These are phyloP conservation scores for Lagria hirta DNA, from an alignment of 2,888 invertebrate genomes.

Conservation along the genomic window DNA sequence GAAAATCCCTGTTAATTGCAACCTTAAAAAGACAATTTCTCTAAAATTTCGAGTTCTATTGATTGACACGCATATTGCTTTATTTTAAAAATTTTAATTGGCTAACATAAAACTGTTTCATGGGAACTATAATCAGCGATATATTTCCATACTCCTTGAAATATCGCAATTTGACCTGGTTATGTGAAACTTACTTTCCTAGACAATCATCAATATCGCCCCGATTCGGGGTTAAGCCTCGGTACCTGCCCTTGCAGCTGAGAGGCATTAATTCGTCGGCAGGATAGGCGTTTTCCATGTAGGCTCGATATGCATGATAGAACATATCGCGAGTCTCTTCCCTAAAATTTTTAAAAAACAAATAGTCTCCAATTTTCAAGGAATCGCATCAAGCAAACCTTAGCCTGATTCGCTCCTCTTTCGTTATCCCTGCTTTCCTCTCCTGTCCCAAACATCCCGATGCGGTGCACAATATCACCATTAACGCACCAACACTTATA, in stretches of 20 bases:
- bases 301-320: conserved; percentile 92
- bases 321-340: conserved; percentile 94
- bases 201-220: conserved; percentile 96
- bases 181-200: conserved; percentile 90
- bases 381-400: conserved; percentile 25
- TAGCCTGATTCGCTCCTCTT: conserved; percentile 30
- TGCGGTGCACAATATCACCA: conserved; percentile 21
- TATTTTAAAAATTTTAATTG: too few relatives aligned
- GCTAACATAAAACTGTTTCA: too few relatives aligned
- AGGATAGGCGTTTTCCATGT: conserved; percentile 97
- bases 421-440: conserved; percentile 31
- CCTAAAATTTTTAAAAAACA: conserved; percentile 57
- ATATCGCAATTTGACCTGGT: too few relatives aligned
- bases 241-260: conserved; percentile 88
- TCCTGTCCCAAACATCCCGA: too few relatives aligned
- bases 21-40: too few relatives aligned
- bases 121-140: too few relatives aligned
- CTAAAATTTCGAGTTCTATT: too few relatives aligned
- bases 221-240: conserved; percentile 85
- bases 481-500: conserved; percentile 21
- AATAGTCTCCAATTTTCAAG: conserved; percentile 2
- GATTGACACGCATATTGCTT: too few relatives aligned
- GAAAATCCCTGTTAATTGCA: too few relatives aligned
- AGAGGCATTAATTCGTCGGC: conserved; percentile 98
- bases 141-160: too few relatives aligned